phyloP scores from a whole-genome alignment of 2,797 vertebrate genomes.

The Onychomys leucogaster region DNA sequence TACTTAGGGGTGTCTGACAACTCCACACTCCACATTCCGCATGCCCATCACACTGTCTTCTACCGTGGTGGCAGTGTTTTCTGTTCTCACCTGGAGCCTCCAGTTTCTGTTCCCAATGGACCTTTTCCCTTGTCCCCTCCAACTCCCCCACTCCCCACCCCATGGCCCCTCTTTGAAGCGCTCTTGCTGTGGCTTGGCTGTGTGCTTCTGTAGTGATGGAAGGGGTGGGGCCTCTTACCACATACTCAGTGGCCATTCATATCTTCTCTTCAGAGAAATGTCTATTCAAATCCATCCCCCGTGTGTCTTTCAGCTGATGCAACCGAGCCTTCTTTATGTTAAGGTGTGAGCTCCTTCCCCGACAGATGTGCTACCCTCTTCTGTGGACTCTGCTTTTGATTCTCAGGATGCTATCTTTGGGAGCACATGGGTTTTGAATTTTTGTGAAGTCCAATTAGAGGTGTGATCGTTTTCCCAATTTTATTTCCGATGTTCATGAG shows the following conservation, averaged over 20 bases:
- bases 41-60: not conserved
- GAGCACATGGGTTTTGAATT: not conserved
- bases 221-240: not conserved
- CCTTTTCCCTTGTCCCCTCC: not conserved
- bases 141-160: too few relatives aligned
- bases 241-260: not conserved
- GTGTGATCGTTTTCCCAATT: constrained; percentile 20
- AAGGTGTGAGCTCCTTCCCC: not conserved
- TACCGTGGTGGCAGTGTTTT: not conserved
- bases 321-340: not conserved
- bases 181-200: not conserved
- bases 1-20: not conserved
- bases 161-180: not conserved
- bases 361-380: not conserved
- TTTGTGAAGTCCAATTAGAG: not conserved
- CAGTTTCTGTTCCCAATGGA: not conserved
- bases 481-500: not conserved
- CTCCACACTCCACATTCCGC: not conserved
- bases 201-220: not conserved
- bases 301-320: not conserved
- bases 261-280: too few relatives aligned
- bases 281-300: not conserved
- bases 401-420: not conserved
- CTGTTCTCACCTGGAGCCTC: not conserved
- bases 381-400: not conserved